Base-by-base conservation (phyloP, 2,888 invertebrate genomes). In the Philhelius pedissequus region DNA sequence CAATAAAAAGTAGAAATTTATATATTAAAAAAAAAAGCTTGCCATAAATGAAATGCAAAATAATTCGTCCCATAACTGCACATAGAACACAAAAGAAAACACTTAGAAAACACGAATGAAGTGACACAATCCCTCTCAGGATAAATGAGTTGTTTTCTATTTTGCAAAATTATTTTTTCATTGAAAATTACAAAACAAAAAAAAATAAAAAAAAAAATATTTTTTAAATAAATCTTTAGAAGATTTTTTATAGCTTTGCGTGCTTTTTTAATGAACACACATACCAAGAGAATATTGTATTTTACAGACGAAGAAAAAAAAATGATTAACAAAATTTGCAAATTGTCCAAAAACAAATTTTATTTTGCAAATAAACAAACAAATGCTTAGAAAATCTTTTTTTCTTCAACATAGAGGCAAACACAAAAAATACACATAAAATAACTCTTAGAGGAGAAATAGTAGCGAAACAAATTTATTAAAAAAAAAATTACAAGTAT, bases 131-230 rank as follows among this genome's bases (percentile, higher is more conserved):
- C 75, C 84, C 84, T 75, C 83, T 84, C 84, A 84, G 84, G 84
- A 76, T 84, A 68, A 84, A 80, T 80, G 56, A 84, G 84, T 84
- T 84, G 75, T 84, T 84, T 84, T 84, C 84, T 84, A 84, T 80
- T 84, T 84, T 71, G 80, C 80, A 84, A 80, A n/a, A 71, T 77
- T 77, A 82, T 82, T 82, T 81, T 82, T 82, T 71, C 66, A 82
- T 70, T 81, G 48, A 76, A 82, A 73, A 80, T 25, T 30, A 45
- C n/a, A 45, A 50, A 48, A 3, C 25, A 52, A 73, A 15, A 40
- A 71, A 56, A 32, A 45, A 30, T 38, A 69, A 56, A 8, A 25
- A 56, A 30, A 58, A 6, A 38, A 75, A 75, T 79, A 76, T 80
- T 80, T 84, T 84, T 84, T 71, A 79, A 83, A 30, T 43, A n/a